Evolutionary conservation across 2,888 invertebrate species (phyloP).

Genomic region (Morpho deidamia): DNA sequence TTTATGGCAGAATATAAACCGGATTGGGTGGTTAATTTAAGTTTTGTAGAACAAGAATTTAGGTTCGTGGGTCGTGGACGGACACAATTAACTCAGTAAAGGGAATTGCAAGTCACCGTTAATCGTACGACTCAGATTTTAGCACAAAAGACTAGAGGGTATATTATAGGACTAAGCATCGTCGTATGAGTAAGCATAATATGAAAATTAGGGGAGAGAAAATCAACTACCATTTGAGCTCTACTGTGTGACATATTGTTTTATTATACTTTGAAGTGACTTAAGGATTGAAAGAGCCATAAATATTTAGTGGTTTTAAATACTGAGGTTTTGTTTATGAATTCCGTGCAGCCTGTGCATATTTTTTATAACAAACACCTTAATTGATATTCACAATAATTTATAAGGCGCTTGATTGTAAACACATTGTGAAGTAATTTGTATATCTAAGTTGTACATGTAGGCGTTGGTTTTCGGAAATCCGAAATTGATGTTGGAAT

Average conservation of each 20-base stretch:
- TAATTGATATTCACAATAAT: too few species aligned
- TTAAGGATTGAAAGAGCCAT: background rate
- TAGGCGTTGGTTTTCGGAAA: too few species aligned
- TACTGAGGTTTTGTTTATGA: too few species aligned
- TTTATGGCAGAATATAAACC: conserved; percentile 6
- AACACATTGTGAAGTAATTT: too few species aligned
- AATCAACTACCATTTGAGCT: conserved; percentile 20
- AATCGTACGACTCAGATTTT: conserved; percentile 64
- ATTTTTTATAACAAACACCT: too few species aligned
- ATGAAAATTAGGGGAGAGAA: conserved; percentile 39
- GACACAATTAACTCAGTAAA: conserved; percentile 63
- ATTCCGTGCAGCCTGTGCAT: too few species aligned
- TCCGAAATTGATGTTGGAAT: too few species aligned
- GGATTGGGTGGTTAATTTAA: conserved; percentile 18
- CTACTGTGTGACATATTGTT: conserved; percentile 3
- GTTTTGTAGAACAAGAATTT: conserved; percentile 20
- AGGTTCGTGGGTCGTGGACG: conserved; percentile 18
- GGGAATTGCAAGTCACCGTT: conserved; percentile 68
- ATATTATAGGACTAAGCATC: conserved; percentile 44
- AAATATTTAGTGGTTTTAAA: too few species aligned
- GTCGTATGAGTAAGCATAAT: conserved; percentile 52
- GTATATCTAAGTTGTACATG: too few species aligned
- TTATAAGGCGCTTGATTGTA: too few species aligned
- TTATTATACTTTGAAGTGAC: conserved; percentile 1
- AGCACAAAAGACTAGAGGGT: conserved; percentile 54